Evolutionary conservation across 1,140 invertebrate genomes (phyloP).

Genomic region (Elymnias hypermnestra): DNA sequence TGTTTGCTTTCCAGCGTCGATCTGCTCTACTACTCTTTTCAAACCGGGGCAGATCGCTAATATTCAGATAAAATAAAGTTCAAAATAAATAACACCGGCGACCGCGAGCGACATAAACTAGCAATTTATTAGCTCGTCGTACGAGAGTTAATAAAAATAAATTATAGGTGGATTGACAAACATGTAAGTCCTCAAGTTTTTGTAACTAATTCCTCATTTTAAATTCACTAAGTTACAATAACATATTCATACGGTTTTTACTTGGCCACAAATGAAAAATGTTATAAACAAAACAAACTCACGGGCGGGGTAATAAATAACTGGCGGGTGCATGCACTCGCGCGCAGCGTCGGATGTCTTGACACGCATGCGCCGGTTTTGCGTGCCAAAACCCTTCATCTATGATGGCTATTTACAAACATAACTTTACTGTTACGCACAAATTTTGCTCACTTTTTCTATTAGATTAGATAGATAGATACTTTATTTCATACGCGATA

Average conservation of each 20-base stretch:
- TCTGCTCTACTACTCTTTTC: no score
- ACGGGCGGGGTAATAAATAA: conserved; percentile 62
- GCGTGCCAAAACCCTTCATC: conserved; percentile 55
- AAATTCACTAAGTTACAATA: conserved; percentile 30
- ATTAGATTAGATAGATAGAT: no score
- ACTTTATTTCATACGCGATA: no score
- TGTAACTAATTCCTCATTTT: conserved; percentile 19
- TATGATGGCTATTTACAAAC: conserved; percentile 35
- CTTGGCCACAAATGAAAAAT: conserved; percentile 55
- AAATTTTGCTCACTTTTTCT: no score
- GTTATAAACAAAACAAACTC: conserved; percentile 65
- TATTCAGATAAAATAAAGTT: no score
- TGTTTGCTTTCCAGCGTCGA: no score
- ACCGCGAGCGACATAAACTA: conserved; percentile 5
- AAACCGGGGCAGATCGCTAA: no score
- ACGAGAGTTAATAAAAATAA: conserved; percentile 20
- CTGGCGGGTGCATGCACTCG: conserved; percentile 56
- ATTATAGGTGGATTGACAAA: conserved; percentile 21
- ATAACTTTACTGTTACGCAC: no score
- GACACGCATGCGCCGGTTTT: conserved; percentile 55
- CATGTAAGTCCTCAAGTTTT: conserved; percentile 21
- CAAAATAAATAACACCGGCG: no score
- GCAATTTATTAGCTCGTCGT: conserved; percentile 1
- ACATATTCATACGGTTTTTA: conserved; percentile 61
- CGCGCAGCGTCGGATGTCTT: conserved; percentile 49